These are phyloP conservation scores for Archips xylosteana DNA, from an alignment of 2,888 invertebrate genomes.

Conservation along the genomic window DNA sequence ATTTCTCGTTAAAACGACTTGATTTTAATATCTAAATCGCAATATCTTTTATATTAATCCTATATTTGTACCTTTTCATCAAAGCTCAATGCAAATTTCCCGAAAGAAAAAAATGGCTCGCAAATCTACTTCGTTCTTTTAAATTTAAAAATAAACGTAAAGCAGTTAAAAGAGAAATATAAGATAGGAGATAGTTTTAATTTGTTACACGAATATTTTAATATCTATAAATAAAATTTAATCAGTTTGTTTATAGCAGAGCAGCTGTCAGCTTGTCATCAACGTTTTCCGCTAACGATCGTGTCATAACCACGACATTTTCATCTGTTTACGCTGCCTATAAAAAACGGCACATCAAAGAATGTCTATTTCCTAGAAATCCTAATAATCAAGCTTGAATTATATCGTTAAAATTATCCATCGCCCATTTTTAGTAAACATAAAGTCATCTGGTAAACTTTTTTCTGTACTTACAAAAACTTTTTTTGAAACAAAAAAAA, in stretches of 20 bases:
- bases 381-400: not conserved
- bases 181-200: no score
- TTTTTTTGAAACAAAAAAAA: not conserved
- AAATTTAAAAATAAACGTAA: no score
- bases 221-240: not conserved
- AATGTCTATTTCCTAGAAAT: not conserved
- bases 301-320: not conserved
- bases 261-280: constrained; percentile 27
- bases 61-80: no score
- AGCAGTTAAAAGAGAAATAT: no score
- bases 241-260: not conserved
- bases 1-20: no score
- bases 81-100: no score
- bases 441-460: not conserved
- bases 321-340: not conserved
- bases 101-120: no score
- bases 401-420: not conserved
- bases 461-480: constrained; percentile 3
- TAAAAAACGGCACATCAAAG: constrained; percentile 15
- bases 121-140: no score
- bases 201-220: not conserved
- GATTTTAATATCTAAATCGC: no score
- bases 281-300: constrained; percentile 8
- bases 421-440: not conserved
- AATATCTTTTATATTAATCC: no score